Percentiles rank a stretch among this genome's conserved stretches.
Conservation (phyloP, 1,140 invertebrate species). For the Bombus vancouverensis region DNA sequence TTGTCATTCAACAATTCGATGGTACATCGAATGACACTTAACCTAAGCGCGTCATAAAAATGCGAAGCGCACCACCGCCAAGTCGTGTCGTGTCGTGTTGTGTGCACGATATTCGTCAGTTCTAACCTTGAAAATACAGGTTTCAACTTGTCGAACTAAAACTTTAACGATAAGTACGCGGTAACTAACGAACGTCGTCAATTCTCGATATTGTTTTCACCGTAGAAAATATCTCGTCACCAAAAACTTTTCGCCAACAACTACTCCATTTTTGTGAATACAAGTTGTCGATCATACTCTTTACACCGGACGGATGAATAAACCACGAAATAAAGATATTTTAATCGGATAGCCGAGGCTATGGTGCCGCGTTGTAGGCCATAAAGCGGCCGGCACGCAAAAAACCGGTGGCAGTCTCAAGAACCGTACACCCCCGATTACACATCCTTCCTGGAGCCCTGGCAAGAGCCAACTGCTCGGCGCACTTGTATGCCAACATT, state of each 20-base stretch:
- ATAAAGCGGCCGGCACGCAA: conserved; percentile 54
- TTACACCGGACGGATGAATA: conserved; percentile 24
- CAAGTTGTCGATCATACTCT: background rate
- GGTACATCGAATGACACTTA: conserved; percentile 35
- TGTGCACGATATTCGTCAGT: background rate
- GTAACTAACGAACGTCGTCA: background rate
- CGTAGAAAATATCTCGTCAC: background rate
- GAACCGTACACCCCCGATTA: conserved; percentile 40
- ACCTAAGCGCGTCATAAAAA: conserved; percentile 42
- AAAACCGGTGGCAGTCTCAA: conserved; percentile 44
- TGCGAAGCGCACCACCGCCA: conserved; percentile 4
- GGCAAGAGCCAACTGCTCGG: conserved; percentile 67
- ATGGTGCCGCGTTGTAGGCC: conserved; percentile 57
- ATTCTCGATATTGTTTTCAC: background rate
- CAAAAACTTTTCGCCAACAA: background rate
- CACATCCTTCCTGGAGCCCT: conserved; percentile 66
- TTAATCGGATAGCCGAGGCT: conserved; percentile 24
- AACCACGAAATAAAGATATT: conserved; percentile 17
- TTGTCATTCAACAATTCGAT: conserved; percentile 14
- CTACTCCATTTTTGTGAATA: background rate
- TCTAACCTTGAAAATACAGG: conserved; percentile 12
- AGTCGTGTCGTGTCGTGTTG: background rate
- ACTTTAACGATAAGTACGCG: background rate
- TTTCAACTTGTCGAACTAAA: background rate
- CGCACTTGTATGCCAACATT: conserved; percentile 53